phyloP scores from a whole-genome alignment of 2,888 invertebrate genomes.

The Steinernema carpocapsae region DNA sequence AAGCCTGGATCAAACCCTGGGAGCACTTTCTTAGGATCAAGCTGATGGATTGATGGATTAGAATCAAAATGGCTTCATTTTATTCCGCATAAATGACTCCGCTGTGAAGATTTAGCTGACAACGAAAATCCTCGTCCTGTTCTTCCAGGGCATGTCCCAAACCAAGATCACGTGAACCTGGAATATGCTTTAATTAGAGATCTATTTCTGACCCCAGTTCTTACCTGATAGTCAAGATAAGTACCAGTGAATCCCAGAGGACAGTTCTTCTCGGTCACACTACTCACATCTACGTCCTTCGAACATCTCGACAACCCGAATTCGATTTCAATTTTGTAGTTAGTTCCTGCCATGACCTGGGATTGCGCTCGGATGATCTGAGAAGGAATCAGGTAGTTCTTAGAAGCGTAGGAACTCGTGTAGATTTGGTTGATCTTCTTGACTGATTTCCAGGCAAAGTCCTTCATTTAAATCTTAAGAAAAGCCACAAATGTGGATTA shows the following conservation, averaged over 20 bases:
- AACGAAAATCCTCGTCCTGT: not conserved
- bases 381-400: not conserved
- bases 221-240: not conserved
- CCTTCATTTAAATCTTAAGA: not conserved
- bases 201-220: not conserved
- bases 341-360: not conserved
- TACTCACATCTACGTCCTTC: not conserved
- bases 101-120: not conserved
- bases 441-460: not conserved
- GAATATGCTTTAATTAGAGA: not conserved
- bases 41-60: not conserved
- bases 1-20: not conserved
- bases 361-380: not conserved
- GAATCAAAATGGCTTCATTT: too few relatives aligned
- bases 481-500: not conserved
- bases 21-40: not conserved
- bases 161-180: not conserved
- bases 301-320: not conserved
- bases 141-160: not conserved
- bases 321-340: constrained; percentile 18
- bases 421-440: not conserved
- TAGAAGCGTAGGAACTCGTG: not conserved
- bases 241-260: not conserved
- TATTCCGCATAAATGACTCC: too few relatives aligned
- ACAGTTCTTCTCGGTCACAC: not conserved